Conservation (phyloP, 1,140 invertebrate genomes). For the Lepidurus apus region DNA sequence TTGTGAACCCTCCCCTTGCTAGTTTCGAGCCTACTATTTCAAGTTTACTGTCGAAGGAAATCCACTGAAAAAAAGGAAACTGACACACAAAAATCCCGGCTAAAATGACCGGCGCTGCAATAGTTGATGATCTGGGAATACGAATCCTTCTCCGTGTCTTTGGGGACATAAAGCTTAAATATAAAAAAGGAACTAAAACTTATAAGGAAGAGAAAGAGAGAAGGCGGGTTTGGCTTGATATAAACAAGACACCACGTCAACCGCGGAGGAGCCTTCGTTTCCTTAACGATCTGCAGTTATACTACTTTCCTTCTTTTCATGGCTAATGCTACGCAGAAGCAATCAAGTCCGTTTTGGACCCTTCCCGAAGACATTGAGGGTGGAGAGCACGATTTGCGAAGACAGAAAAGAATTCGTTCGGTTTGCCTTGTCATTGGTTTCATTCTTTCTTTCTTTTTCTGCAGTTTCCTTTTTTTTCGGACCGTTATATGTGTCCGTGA, state of each 20-base stretch:
- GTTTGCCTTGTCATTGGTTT: too few relatives aligned
- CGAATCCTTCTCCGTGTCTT: neutral
- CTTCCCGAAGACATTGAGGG: too few relatives aligned
- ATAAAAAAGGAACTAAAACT: neutral
- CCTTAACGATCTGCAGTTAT: conserved; percentile 6
- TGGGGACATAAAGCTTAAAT: conserved; percentile 6
- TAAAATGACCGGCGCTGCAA: too few relatives aligned
- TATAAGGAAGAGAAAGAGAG: neutral
- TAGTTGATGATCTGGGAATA: neutral
- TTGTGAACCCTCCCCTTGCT: too few relatives aligned
- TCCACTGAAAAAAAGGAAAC: too few relatives aligned
- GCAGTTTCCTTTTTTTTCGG: neutral
- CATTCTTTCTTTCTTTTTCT: neutral
- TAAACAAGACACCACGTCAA: neutral
- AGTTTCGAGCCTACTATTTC: too few relatives aligned
- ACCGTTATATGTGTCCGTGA: neutral
- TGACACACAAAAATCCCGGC: too few relatives aligned
- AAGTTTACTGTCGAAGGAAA: too few relatives aligned
- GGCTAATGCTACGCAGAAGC: neutral
- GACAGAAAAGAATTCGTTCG: too few relatives aligned
- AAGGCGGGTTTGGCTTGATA: neutral
- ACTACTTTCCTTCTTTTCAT: neutral
- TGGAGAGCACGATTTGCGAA: too few relatives aligned
- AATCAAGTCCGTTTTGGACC: neutral
- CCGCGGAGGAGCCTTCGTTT: neutral